Percentiles rank a stretch among this genome's conserved stretches.
These are phyloP conservation scores for Lytechinus variegatus DNA, from an alignment of 35 echinoderm and acorn worm genomes.

Conservation along the genomic window DNA sequence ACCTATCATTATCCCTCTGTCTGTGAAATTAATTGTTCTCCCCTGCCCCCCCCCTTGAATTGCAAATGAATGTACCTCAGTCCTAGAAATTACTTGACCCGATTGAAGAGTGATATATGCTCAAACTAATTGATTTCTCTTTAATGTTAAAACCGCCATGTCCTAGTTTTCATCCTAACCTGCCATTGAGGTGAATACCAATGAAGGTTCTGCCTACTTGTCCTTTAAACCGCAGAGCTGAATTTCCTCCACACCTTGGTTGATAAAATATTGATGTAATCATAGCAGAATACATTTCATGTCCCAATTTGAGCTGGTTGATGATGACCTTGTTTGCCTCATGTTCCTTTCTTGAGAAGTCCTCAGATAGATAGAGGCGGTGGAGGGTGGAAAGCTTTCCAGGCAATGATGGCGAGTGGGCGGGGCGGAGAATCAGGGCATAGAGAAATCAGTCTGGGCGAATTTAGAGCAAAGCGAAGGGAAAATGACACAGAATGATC, in stretches of 20 bases:
- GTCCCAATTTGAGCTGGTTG: background rate
- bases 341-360: background rate
- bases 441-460: background rate
- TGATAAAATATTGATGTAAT: conserved; percentile 6
- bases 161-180: background rate
- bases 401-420: background rate
- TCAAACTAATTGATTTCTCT: background rate
- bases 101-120: background rate
- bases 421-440: background rate
- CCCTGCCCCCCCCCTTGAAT: background rate
- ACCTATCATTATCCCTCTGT: background rate
- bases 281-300: background rate
- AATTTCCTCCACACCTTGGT: background rate
- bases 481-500: background rate
- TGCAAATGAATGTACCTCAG: background rate
- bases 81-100: conserved; percentile 18
- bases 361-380: no score
- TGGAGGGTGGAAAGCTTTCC: no score
- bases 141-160: background rate
- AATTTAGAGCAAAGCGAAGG: background rate
- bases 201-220: background rate
- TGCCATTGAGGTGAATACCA: background rate
- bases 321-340: background rate
- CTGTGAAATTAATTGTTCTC: background rate
- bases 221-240: background rate